These are phyloP conservation scores for Coccyzus lansbergi DNA, from an alignment of 2,797 vertebrate genomes.

Conservation along the genomic window DNA sequence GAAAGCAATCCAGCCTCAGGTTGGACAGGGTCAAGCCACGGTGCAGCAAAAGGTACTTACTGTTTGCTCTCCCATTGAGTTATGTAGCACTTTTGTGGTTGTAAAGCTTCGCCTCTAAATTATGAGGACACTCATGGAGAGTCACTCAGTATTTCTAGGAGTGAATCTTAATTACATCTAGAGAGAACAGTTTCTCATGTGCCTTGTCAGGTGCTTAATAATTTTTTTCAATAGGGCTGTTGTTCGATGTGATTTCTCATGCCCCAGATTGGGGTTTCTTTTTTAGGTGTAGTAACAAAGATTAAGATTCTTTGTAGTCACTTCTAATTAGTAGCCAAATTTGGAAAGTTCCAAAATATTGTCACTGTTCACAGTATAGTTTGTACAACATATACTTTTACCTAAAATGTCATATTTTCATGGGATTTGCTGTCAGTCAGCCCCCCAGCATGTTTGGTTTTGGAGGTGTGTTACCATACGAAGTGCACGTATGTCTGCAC, in stretches of 20 bases:
- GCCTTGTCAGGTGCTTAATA: neutral
- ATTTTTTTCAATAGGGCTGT: neutral
- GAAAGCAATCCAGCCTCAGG: constrained; percentile 87
- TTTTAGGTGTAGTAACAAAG: neutral
- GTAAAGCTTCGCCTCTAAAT: neutral
- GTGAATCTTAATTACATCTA: neutral
- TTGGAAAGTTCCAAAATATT: neutral
- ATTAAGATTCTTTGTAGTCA: neutral
- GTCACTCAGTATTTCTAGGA: neutral
- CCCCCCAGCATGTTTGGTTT: neutral
- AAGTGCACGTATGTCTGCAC: neutral
- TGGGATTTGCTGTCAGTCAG: neutral
- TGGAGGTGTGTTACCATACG: neutral
- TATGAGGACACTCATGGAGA: neutral
- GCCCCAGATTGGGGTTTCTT: neutral
- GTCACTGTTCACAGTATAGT: neutral
- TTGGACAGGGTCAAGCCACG: constrained; percentile 79
- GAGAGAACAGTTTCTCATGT: neutral
- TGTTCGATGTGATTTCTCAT: neutral
- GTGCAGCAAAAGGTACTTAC: constrained; percentile 88
- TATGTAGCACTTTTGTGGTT: neutral
- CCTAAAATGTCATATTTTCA: neutral
- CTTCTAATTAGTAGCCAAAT: neutral
- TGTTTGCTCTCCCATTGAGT: neutral
- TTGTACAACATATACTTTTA: neutral